Percentiles rank a stretch among this genome's conserved stretches.
Conservation (phyloP, 2,113 vertebrate genomes). For the Mugil cephalus region DNA sequence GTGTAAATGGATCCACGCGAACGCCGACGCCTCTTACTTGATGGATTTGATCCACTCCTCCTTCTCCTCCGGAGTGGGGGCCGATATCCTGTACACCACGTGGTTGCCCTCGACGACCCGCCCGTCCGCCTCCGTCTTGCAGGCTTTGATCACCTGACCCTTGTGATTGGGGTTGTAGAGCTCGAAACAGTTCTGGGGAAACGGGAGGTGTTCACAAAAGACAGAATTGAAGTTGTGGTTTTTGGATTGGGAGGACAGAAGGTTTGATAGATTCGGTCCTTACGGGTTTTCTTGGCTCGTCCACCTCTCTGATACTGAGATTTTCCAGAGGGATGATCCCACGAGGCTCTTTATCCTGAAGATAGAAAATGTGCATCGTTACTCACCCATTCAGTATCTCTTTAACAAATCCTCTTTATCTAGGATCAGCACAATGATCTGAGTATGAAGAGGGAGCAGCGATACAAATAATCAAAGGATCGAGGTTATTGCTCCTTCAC, state of each 20-base stretch:
- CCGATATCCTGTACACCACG: constrained; percentile 97
- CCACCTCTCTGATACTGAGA: constrained; percentile 97
- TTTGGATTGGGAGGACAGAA: not conserved
- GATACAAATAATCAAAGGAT: not conserved
- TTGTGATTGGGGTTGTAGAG: constrained; percentile 97
- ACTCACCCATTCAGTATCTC: not conserved
- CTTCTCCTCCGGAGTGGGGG: constrained; percentile 95
- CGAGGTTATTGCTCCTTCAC: too few species aligned
- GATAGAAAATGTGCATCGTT: constrained; percentile 23
- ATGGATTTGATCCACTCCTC: constrained; percentile 99
- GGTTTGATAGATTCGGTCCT: constrained; percentile 51
- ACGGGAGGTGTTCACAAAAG: not conserved
- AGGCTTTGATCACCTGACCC: constrained; percentile 98
- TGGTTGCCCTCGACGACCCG: constrained; percentile 98
- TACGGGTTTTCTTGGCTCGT: constrained; percentile 96
- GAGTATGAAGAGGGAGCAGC: not conserved
- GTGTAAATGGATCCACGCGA: constrained; percentile 73
- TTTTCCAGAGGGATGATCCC: constrained; percentile 98
- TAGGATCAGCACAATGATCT: not conserved
- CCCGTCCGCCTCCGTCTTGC: constrained; percentile 97
- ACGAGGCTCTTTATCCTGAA: constrained; percentile 95
- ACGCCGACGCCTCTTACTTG: constrained; percentile 86
- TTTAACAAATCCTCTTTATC: not conserved
- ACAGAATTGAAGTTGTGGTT: not conserved
- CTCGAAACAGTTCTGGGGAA: constrained; percentile 94